phyloP scores from a whole-genome alignment of 2,888 invertebrate genomes.

The Cerastoderma edule region DNA sequence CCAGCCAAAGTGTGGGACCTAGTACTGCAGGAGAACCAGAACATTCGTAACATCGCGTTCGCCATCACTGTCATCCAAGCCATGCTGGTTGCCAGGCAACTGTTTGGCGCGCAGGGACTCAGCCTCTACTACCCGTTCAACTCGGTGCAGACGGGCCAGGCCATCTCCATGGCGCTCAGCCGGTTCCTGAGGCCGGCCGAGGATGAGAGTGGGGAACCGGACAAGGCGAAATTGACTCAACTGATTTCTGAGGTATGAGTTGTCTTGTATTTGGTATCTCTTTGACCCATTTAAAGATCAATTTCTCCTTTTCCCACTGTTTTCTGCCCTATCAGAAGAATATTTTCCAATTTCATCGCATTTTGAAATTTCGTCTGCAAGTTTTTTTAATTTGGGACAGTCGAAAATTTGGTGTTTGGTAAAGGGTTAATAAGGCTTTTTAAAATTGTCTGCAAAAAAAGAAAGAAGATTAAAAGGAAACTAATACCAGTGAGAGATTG shows the following conservation, averaged over 20 bases:
- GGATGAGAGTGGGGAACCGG: constrained; percentile 61
- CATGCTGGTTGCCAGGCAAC: constrained; percentile 76
- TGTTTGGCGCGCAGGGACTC: constrained; percentile 80
- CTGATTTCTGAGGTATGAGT: constrained; percentile 68
- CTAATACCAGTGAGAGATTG: too few species aligned
- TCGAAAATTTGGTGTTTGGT: too few species aligned
- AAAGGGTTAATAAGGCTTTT: too few species aligned
- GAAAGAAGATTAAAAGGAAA: too few species aligned
- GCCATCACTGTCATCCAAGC: constrained; percentile 78
- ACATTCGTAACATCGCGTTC: constrained; percentile 69
- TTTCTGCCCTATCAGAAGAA: too few species aligned
- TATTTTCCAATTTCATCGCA: too few species aligned
- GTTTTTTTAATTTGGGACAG: too few species aligned
- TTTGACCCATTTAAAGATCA: too few species aligned
- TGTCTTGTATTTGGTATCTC: too few species aligned
- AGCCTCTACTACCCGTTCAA: constrained; percentile 79
- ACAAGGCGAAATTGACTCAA: constrained; percentile 62
- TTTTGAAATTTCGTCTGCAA: too few species aligned
- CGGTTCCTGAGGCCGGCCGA: constrained; percentile 50
- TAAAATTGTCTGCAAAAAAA: too few species aligned
- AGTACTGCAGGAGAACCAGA: constrained; percentile 63
- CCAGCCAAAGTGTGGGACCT: constrained; percentile 66
- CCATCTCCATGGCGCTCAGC: constrained; percentile 64
- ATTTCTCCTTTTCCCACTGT: too few species aligned
- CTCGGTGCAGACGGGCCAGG: constrained; percentile 57